These are phyloP conservation scores for Thunnus thynnus DNA, from an alignment of 2,113 vertebrate species.

Conservation along the genomic window DNA sequence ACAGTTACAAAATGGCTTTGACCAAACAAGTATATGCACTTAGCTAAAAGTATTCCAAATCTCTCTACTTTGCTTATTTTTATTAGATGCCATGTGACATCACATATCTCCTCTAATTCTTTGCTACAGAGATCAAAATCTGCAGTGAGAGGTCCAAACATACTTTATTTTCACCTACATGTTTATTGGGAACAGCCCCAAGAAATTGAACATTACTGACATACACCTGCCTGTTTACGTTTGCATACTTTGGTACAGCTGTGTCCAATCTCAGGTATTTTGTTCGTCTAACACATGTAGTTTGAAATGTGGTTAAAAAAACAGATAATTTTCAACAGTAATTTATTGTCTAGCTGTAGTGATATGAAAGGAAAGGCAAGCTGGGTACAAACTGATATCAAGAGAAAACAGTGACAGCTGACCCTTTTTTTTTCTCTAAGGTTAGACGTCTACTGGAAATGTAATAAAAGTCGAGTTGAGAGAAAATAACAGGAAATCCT, in stretches of 20 bases:
- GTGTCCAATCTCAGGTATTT: background rate
- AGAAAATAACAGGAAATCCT: slow-evolving; percentile 67
- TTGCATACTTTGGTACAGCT: background rate
- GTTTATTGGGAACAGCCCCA: background rate
- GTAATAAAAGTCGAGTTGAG: slow-evolving; percentile 58
- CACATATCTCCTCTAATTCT: slow-evolving; percentile 63
- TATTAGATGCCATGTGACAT: slow-evolving; percentile 48
- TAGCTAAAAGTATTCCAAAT: slow-evolving; percentile 62
- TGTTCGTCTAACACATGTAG: background rate
- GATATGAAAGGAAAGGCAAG: background rate
- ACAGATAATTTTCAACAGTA: no score
- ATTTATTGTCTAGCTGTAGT: background rate
- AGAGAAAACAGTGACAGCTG: slow-evolving; percentile 17
- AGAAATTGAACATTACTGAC: background rate
- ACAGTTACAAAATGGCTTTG: slow-evolving; percentile 52
- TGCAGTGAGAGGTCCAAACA: slow-evolving; percentile 31
- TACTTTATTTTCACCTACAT: slow-evolving; percentile 17
- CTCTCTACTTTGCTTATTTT: slow-evolving; percentile 60
- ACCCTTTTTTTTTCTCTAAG: slow-evolving; percentile 5
- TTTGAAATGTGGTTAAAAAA: background rate
- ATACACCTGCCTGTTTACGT: slow-evolving; percentile 9
- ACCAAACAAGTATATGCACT: slow-evolving; percentile 50
- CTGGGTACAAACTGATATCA: background rate
- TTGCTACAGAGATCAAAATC: slow-evolving; percentile 48
- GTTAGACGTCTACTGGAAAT: slow-evolving; percentile 50